Base-by-base conservation (phyloP, 2,113 vertebrate species). In the Turnix velox region DNA sequence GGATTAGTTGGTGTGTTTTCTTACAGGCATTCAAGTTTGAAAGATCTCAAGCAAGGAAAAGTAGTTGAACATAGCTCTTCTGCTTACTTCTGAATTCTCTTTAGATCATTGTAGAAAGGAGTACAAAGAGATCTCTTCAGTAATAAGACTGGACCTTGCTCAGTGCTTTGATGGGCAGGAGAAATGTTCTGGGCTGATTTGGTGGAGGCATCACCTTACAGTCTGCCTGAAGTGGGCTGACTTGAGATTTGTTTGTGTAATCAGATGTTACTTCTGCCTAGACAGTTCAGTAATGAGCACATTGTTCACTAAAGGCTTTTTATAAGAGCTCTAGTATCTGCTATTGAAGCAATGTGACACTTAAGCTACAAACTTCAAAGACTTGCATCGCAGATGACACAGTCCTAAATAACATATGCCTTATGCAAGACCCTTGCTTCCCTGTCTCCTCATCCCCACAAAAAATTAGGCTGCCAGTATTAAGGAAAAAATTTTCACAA, bases 401-500 rank as follows among this genome's bases (percentile, higher is more conserved):
- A 48, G 12, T 37, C 39, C 35, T 71, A 39, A 62, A 3, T 35
- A 67, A 28, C 14, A 58, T 5, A 22, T 28, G 7, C 9, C 87
- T 55, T 2, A 25, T 31, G 14, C 4, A 61, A 89, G 16, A 54
- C 4, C 7, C 3, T 1, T 37, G 6, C 6, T 65, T 73, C 22
- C 5, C 13, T 8, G 0, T 2, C 4, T 7, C 1, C 6, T 3
- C 1, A 2, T 7, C 1, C 1, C 3, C 4, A 6, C 33, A 57
- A 75, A 57, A 37, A 20, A 31, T 54, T 59, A 54, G 4, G 5
- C 0, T 62, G 2, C 49, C 43, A 40, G 7, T 15, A 18, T 16
- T 28, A 15, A 63, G 4, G 15, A 43, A n/a, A 73, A 86, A 59
- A 15, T 43, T 67, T 43, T 76, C 14, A 67, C 2, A 4, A 43